Evolutionary conservation across 64 coral and sea anemone species (phyloP).

Genomic region (Stichodactyla mertensii): DNA sequence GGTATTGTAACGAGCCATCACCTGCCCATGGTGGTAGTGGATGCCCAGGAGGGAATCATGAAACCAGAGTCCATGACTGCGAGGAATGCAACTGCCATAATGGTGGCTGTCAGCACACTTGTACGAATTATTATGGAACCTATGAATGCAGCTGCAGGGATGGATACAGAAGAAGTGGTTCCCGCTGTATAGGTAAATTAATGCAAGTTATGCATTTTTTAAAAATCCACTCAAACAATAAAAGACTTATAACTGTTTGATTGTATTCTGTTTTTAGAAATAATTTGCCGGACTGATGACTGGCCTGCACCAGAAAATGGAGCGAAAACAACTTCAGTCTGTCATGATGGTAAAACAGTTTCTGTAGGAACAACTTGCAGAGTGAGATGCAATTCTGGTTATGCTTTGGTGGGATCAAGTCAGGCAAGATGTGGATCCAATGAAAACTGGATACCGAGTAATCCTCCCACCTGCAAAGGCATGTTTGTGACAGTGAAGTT

Average conservation of each 20-base stretch:
- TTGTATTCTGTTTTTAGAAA: not conserved
- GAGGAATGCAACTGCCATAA: slow-evolving; percentile 25
- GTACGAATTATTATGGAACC: slow-evolving; percentile 7
- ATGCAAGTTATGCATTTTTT: too few relatives aligned
- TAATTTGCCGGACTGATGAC: slow-evolving; percentile 8
- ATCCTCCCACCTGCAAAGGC: slow-evolving; percentile 44
- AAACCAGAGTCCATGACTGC: not conserved
- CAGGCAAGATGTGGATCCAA: slow-evolving; percentile 15
- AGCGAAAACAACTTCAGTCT: not conserved
- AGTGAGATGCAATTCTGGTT: slow-evolving; percentile 41
- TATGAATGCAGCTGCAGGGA: not conserved
- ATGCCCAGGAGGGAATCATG: not conserved
- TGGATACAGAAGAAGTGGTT: not conserved
- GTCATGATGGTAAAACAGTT: not conserved
- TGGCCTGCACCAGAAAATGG: slow-evolving; percentile 43
- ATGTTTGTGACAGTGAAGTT: not conserved
- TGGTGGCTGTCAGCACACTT: slow-evolving; percentile 28
- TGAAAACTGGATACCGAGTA: slow-evolving; percentile 47
- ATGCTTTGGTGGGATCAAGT: slow-evolving; percentile 8
- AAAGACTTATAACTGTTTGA: not conserved
- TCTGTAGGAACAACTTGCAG: slow-evolving; percentile 14
- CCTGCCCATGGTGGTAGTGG: not conserved
- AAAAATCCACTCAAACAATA: not conserved
- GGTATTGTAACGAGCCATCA: slow-evolving; percentile 36
- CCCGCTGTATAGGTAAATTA: not conserved